Evolutionary conservation across 2,888 invertebrate genomes (phyloP), one percentile per base, ranked within the genome.

Genomic region (Bimastos eiseni): DNA sequence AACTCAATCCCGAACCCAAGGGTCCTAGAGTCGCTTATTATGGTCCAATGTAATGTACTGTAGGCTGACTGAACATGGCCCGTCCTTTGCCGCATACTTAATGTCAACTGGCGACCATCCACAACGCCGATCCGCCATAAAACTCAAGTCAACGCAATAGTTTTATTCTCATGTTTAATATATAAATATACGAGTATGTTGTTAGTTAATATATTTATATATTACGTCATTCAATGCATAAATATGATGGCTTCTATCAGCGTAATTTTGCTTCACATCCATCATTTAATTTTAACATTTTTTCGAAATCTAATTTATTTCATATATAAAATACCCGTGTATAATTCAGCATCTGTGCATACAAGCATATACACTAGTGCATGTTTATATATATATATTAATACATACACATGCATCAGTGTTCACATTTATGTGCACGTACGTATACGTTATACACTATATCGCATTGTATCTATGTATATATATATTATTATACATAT

Each of bases 201-300:
- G 3, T 70, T 70, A n/a, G n/a, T 70, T 70, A 70, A 49, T n/a
- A 70, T 70, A 70, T 70, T 70, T 70, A 70, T 70, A 70, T 70
- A 70, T 70, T 70, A n/a, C n/a, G 13, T 17, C 1, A n/a, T 70
- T 4, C 70, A 70, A n/a, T 70, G 30, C 70, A 70, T 30, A 70
- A n/a, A n/a, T n/a, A 70, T 70, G 70, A 70, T 70, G 70, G 70
- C 70, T 70, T 70, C 70, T 70, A 70, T 70, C 70, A 70, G 70
- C 70, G 70, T 70, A 70, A n/a, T 11, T 70, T 70, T n/a, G 70
- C 70, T 70, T 70, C 70, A 70, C 70, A 70, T 70, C 70, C 70
- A 70, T 70, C 70, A 70, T n/a, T 70, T 70, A n/a, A n/a, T 70
- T 30, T 70, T 11, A 8, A 70, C 70, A 13, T 70, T n/a, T 70